Conservation (phyloP, 2,113 vertebrate species). For the Amazona guildingii region DNA sequence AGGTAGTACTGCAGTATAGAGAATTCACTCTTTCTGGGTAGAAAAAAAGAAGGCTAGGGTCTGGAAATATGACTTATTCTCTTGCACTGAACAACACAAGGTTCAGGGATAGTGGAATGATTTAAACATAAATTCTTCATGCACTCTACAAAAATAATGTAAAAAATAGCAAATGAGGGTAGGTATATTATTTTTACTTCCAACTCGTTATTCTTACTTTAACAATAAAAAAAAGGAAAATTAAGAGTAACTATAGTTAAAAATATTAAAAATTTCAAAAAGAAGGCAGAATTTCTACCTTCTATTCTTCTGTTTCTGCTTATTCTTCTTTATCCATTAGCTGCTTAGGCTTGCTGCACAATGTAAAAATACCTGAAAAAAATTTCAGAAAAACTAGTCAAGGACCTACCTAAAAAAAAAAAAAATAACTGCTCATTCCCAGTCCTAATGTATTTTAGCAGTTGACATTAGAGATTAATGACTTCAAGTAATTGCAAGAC, state of each 20-base stretch:
- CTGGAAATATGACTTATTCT: neutral
- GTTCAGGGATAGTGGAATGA: neutral
- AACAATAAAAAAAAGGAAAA: neutral
- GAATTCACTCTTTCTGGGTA: neutral
- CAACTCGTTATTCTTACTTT: neutral
- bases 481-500: neutral
- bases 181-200: neutral
- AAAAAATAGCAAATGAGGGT: neutral
- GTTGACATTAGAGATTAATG: neutral
- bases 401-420: neutral
- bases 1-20: neutral
- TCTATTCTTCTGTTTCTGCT: accelerated
- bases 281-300: neutral
- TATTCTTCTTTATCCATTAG: neutral
- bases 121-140: neutral
- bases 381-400: neutral
- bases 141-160: neutral
- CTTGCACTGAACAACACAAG: neutral
- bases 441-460: neutral
- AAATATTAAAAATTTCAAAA: neutral
- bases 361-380: neutral
- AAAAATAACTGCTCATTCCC: neutral
- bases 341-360: neutral
- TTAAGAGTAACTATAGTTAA: neutral
- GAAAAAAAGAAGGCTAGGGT: neutral